Base-by-base conservation (phyloP, 2,797 vertebrate genomes). In the Danio jaintianensis region DNA sequence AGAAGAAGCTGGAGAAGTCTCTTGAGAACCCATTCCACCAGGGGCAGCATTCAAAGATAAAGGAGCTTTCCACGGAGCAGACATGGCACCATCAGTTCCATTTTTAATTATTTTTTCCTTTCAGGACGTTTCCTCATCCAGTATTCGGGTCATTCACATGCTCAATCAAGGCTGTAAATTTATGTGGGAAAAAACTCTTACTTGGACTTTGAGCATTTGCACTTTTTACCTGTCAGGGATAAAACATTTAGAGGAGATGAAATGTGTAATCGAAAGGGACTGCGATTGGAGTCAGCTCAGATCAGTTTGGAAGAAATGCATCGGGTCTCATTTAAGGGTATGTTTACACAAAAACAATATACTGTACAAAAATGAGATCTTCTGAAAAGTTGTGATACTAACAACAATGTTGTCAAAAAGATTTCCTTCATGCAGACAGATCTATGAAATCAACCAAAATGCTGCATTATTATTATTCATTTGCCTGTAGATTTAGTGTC, bases 191-290 rank as follows among this genome's bases (percentile, higher is more conserved):
- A 88, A 82, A 76, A 81, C 61, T 92, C 94, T 95, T 95, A 95
- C 94, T 94, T 95, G 92, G 93, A 89, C 64, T 92, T 94, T 85
- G 92, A 88, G 89, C 94, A 95, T 92, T 94, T 95, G 84, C 93
- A 89, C 92, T 95, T 94, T 91, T 95, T 95, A 92, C 94, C 94
- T 95, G 92, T 93, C 90, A 86, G 86, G 82, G 88, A 58, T 94
- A 88, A 78, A 90, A 81, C 84, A 67, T 86, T 87, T 80, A 73
- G 86, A 79, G 69, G 18, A 22, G 61, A 77, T 80, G 67, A 9
- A 13, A 55, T 59, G 22, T 10, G 16, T 75, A 38, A 22, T 42
- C 7, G 12, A 56, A 6, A 47, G 13, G 7, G 63, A 40, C 16
- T 20, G 7, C 16, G 16, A 29, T 2, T 38, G 52, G 48, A 50